phyloP scores from a whole-genome alignment of 2,113 vertebrate species.

The Plestiodon gilberti region DNA sequence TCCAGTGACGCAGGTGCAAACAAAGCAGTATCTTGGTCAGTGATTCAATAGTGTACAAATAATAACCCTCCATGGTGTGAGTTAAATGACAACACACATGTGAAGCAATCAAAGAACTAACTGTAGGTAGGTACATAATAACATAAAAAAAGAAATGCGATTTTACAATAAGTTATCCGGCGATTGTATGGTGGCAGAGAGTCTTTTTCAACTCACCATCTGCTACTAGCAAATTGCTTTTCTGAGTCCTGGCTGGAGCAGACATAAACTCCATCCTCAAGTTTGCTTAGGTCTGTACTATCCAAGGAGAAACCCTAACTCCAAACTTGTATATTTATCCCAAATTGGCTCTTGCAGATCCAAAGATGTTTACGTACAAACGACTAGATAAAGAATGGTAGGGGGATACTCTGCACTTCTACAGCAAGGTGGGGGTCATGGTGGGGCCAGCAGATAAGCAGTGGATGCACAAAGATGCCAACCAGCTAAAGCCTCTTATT shows the following conservation, averaged over 20 bases:
- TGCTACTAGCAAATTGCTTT: background rate
- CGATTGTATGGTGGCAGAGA: background rate
- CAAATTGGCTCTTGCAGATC: conserved; percentile 3
- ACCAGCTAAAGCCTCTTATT: conserved; percentile 44
- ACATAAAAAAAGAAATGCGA: background rate
- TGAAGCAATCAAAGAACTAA: background rate
- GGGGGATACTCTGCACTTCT: conserved; percentile 6
- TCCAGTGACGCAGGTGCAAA: background rate
- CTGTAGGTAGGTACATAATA: no score
- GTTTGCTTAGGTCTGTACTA: background rate
- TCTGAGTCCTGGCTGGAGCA: background rate
- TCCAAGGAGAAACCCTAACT: background rate
- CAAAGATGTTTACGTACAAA: no score
- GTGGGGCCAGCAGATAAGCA: conserved; percentile 43
- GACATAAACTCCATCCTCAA: background rate
- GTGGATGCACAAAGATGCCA: conserved; percentile 55
- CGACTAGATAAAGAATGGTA: conserved; percentile 24
- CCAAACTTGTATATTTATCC: conserved; percentile 24
- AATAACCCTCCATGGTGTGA: background rate
- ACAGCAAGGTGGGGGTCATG: conserved; percentile 33
- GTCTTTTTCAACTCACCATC: background rate
- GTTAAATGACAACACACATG: background rate
- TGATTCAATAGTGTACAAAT: background rate
- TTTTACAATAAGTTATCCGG: background rate
- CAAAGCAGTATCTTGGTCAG: background rate